Evolutionary conservation across 2,797 vertebrate genomes (phyloP).

Genomic region (Thamnophis elegans): DNA sequence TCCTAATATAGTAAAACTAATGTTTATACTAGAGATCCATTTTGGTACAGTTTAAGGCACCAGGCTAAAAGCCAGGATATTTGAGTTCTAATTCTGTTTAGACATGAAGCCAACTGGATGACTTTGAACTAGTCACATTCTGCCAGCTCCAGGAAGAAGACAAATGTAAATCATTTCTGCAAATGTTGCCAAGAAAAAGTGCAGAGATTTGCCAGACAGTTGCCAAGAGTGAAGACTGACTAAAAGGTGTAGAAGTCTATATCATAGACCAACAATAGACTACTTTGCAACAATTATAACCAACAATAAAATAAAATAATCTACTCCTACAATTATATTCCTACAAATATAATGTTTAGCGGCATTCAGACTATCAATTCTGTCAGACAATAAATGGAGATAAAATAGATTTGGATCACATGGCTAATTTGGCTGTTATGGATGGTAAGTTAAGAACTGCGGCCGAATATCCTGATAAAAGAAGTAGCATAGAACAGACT

Average conservation of each 20-base stretch:
- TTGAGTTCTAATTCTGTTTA: not conserved
- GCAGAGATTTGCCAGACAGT: not conserved
- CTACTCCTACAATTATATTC: too few species aligned
- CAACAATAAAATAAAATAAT: not conserved
- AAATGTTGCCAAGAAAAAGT: not conserved
- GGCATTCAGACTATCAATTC: not conserved
- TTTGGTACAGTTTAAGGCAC: not conserved
- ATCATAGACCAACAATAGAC: not conserved
- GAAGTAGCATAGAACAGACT: not conserved
- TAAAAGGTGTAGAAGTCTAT: not conserved
- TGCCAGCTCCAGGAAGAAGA: not conserved
- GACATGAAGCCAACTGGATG: not conserved
- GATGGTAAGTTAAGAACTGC: not conserved
- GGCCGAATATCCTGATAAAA: not conserved
- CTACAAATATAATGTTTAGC: not conserved
- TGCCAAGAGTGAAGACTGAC: not conserved
- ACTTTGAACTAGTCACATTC: not conserved
- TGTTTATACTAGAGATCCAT: not conserved
- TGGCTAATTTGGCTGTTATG: not conserved
- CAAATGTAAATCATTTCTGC: not conserved
- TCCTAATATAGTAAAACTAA: not conserved
- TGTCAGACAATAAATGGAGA: not conserved
- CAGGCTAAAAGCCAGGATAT: not conserved
- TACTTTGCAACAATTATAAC: not conserved
- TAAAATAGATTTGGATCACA: not conserved